A percentile compares a stretch with the other conserved stretches of the same genome.
phyloP scores from a whole-genome alignment of 2,797 vertebrate genomes.

The Iguana delicatissima region DNA sequence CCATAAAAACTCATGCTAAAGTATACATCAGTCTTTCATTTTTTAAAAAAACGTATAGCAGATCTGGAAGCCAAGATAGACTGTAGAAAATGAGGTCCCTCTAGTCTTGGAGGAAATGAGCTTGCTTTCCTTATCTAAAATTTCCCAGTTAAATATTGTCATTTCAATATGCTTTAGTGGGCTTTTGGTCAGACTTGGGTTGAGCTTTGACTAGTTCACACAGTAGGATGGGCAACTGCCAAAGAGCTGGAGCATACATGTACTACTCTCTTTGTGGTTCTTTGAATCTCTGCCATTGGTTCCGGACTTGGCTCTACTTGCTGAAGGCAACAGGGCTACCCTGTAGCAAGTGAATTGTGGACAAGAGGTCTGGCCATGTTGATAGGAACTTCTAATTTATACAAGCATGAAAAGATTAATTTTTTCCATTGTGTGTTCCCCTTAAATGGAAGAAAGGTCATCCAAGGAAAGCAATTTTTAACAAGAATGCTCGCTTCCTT shows the following conservation, averaged over 20 bases:
- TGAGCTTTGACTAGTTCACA: not conserved
- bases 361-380: not conserved
- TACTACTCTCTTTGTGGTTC: no score
- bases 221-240: not conserved
- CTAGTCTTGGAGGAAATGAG: no score
- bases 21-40: no score
- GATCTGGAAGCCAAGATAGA: no score
- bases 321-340: not conserved
- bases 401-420: constrained; percentile 5
- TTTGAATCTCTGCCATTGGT: not conserved
- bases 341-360: not conserved
- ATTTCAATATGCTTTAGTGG: not conserved
- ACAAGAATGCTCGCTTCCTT: constrained; percentile 39
- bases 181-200: not conserved
- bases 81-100: no score
- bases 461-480: constrained; percentile 50
- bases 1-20: no score
- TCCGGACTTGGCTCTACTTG: not conserved
- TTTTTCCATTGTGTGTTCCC: not conserved
- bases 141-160: no score
- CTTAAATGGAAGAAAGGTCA: constrained; percentile 37
- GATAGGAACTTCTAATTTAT: not conserved
- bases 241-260: not conserved
- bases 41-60: no score
- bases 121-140: no score